phyloP scores from a whole-genome alignment of 2,888 invertebrate genomes.

The Philereme transversata region DNA sequence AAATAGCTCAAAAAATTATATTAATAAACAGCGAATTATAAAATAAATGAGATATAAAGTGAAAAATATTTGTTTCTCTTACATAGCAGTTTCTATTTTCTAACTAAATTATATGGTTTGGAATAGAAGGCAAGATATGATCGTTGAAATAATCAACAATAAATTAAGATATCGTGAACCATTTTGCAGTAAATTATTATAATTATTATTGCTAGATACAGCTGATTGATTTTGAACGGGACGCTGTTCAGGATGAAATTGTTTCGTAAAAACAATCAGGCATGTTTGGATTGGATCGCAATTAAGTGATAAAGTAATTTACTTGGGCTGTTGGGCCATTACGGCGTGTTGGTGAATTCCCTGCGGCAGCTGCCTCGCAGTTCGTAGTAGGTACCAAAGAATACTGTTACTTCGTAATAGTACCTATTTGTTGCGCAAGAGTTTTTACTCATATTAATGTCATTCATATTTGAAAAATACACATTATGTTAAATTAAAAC shows the following conservation, averaged over 20 bases:
- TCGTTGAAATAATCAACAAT: conserved; percentile 50
- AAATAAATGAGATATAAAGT: too few species aligned
- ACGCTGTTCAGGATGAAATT: conserved; percentile 34
- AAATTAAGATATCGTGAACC: conserved; percentile 16
- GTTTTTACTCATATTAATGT: conserved; percentile 4
- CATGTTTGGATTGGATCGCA: conserved; percentile 33
- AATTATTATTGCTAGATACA: not conserved
- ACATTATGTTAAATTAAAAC: conserved; percentile 3
- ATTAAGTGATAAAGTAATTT: conserved; percentile 40
- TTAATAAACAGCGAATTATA: too few species aligned
- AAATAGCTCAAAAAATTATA: too few species aligned
- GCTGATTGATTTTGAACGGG: conserved; percentile 45
- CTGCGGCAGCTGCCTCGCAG: conserved; percentile 53
- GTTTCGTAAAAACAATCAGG: conserved; percentile 47
- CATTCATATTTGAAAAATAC: too few species aligned
- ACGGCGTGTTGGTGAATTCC: conserved; percentile 51
- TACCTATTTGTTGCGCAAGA: conserved; percentile 44
- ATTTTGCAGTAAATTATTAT: not conserved
- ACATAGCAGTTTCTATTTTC: too few species aligned
- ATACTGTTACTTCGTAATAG: too few species aligned
- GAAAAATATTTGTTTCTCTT: too few species aligned
- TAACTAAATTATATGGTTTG: too few species aligned
- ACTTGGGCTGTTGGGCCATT: conserved; percentile 35
- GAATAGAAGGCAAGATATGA: conserved; percentile 34
- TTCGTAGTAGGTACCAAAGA: conserved; percentile 1